phyloP scores from a whole-genome alignment of 2,113 vertebrate species.

The Xenopus laevis region DNA sequence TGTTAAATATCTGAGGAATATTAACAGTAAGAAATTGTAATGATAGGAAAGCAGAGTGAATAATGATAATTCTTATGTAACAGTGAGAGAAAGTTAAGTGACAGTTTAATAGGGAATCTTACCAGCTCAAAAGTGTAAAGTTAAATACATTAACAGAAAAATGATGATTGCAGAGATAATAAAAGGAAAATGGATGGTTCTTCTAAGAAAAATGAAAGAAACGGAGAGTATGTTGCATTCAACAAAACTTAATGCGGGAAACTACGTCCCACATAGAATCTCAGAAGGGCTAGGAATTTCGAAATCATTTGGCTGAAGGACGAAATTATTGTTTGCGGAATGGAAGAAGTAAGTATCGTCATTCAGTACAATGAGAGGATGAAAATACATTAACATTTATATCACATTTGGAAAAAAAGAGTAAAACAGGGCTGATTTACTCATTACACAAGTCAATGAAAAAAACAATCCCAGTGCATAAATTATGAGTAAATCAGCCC shows the following conservation, averaged over 20 bases:
- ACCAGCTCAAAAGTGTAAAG: neutral
- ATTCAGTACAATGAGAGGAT: no score
- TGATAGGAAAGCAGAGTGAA: neutral
- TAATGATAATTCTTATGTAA: conserved; percentile 4
- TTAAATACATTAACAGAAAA: conserved; percentile 3
- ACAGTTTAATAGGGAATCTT: conserved; percentile 2
- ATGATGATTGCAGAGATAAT: neutral
- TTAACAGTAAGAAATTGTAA: neutral
- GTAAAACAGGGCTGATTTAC: no score
- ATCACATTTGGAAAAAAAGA: no score
- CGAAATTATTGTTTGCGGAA: neutral
- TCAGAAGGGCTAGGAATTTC: neutral
- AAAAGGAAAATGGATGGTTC: conserved; percentile 3
- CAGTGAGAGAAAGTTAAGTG: neutral
- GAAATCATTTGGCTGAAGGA: neutral
- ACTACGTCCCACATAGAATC: neutral
- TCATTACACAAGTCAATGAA: no score
- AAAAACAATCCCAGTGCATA: no score
- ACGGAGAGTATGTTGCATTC: neutral
- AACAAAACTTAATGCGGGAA: neutral
- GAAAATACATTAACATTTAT: no score
- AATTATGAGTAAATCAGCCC: no score
- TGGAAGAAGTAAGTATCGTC: neutral
- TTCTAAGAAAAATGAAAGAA: neutral
- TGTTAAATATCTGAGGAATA: neutral